These are phyloP conservation scores for Oikopleura vanhoeffeni DNA, from an alignment of 23 tunicate genomes.

Conservation along the genomic window DNA sequence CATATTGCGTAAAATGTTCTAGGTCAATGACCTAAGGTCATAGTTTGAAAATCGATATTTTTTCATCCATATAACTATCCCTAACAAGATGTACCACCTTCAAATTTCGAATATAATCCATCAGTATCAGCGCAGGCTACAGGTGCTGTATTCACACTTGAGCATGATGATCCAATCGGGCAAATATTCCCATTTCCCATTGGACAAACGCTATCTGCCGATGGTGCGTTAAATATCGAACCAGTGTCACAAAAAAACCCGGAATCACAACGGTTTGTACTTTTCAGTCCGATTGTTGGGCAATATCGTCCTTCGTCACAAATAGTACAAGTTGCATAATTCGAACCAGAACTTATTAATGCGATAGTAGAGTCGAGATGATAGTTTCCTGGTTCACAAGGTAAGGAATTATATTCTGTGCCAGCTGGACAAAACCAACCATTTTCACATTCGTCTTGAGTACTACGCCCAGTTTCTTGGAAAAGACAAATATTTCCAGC, in stretches of 20 bases:
- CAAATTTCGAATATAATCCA: too few species aligned
- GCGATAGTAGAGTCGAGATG: conserved; percentile 11
- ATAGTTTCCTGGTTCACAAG: conserved; percentile 70
- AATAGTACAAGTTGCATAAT: conserved; percentile 19
- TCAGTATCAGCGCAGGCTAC: conserved; percentile 24
- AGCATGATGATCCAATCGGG: conserved; percentile 45
- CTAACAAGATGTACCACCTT: too few species aligned
- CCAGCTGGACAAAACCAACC: conserved; percentile 46
- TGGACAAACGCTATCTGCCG: conserved; percentile 17
- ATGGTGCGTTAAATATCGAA: conserved; percentile 25
- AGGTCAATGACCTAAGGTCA: too few species aligned
- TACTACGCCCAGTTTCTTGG: conserved; percentile 36
- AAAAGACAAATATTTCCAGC: background rate
- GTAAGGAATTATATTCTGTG: conserved; percentile 8
- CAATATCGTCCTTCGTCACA: conserved; percentile 67
- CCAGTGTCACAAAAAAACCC: conserved; percentile 29
- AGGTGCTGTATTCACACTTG: conserved; percentile 22
- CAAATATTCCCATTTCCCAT: conserved; percentile 28
- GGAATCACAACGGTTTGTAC: background rate
- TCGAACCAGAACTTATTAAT: background rate
- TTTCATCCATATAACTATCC: too few species aligned
- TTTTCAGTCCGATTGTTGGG: conserved; percentile 21
- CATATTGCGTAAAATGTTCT: too few species aligned
- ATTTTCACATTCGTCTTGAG: conserved; percentile 30
- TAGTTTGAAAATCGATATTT: too few species aligned